These are phyloP conservation scores for Menidia menidia DNA, from an alignment of 2,797 vertebrate genomes.

Conservation along the genomic window DNA sequence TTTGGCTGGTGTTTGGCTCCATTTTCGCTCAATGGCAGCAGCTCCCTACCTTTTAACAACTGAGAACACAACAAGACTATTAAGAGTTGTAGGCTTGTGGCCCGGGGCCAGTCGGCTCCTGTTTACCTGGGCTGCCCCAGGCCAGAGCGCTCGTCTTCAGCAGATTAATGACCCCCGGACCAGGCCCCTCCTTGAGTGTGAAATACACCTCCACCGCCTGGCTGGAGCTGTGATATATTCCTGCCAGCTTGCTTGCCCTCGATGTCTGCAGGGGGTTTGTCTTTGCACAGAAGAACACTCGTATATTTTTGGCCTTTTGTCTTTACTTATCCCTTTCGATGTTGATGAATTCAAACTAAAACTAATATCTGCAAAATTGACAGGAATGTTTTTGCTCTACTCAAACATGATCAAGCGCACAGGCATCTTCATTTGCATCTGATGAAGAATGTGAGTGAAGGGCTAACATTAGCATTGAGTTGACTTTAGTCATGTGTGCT, in stretches of 20 bases:
- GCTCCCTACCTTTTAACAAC: conserved; percentile 61
- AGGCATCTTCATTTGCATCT: conserved; percentile 31
- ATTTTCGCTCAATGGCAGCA: conserved; percentile 64
- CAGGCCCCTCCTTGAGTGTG: conserved; percentile 78
- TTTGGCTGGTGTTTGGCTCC: conserved; percentile 38
- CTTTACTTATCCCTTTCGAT: conserved; percentile 16
- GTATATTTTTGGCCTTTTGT: conserved; percentile 10
- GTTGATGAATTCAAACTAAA: conserved; percentile 37
- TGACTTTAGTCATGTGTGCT: conserved; percentile 11
- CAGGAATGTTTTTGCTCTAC: conserved; percentile 38
- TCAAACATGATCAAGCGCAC: conserved; percentile 6
- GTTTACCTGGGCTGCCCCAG: conserved; percentile 67
- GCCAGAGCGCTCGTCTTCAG: conserved; percentile 68
- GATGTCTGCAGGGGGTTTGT: conserved; percentile 62
- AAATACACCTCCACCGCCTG: conserved; percentile 81
- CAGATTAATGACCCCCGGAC: conserved; percentile 76
- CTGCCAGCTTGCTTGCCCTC: conserved; percentile 63
- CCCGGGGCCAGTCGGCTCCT: conserved; percentile 41
- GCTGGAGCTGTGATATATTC: conserved; percentile 82
- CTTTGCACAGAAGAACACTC: conserved; percentile 57
- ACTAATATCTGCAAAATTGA: conserved; percentile 33
- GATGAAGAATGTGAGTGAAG: conserved; percentile 29
- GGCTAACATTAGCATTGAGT: conserved; percentile 9
- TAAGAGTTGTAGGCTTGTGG: conserved; percentile 54
- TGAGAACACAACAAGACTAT: conserved; percentile 64